These are phyloP conservation scores for Dinocampus coccinellae DNA, from an alignment of 2,888 invertebrate genomes.

Conservation along the genomic window DNA sequence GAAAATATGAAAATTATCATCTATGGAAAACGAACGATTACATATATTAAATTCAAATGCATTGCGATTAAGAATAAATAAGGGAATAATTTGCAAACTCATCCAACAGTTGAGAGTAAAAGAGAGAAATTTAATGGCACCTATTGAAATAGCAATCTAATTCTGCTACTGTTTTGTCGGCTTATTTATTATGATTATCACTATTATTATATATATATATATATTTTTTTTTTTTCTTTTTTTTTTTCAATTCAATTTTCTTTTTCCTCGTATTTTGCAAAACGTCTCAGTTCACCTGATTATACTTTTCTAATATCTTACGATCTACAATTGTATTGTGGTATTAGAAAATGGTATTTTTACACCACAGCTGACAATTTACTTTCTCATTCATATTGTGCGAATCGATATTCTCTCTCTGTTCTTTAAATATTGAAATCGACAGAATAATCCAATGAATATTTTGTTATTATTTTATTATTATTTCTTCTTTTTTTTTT, in stretches of 20 bases:
- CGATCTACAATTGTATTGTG: not conserved
- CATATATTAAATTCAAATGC: constrained; percentile 26
- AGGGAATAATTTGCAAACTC: constrained; percentile 25
- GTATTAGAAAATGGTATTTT: constrained; percentile 9
- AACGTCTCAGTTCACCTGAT: not conserved
- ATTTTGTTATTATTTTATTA: too few species aligned
- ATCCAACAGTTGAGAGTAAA: constrained; percentile 31
- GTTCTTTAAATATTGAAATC: not conserved
- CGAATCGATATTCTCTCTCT: not conserved
- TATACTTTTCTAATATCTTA: not conserved
- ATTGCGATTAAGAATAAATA: constrained; percentile 23
- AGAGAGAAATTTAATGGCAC: constrained; percentile 60
- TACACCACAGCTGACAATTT: not conserved
- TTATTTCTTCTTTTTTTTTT: not conserved
- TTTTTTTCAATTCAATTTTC: not conserved
- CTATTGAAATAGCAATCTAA: constrained; percentile 9
- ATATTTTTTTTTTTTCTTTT: constrained; percentile 9
- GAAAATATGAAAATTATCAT: constrained; percentile 20
- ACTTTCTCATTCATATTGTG: not conserved
- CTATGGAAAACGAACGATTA: constrained; percentile 14
- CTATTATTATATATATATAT: too few species aligned
- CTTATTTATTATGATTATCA: too few species aligned
- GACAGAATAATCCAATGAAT: not conserved
- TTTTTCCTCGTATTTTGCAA: not conserved
- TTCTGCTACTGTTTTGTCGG: constrained; percentile 14